A percentile compares a stretch with the other conserved stretches of the same genome.
These are phyloP conservation scores for Trichechus manatus DNA, from an alignment of 2,113 vertebrate species.

Conservation along the genomic window DNA sequence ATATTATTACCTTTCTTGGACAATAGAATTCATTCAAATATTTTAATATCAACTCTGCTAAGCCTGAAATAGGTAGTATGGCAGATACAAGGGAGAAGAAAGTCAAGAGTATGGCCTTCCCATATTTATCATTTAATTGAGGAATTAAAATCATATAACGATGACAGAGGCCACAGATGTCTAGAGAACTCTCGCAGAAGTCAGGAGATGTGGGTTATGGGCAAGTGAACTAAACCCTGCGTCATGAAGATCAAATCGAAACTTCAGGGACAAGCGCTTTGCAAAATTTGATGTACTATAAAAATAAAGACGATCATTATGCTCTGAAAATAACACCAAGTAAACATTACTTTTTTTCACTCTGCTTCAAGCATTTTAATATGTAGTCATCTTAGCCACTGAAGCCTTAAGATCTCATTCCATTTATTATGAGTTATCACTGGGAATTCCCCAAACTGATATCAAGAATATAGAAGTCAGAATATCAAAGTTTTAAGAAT, in stretches of 20 bases:
- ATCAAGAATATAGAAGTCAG: constrained; percentile 44
- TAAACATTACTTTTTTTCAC: constrained; percentile 13
- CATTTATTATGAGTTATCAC: background rate
- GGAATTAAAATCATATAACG: background rate
- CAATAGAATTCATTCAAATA: constrained; percentile 51
- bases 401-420: background rate
- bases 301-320: background rate
- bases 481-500: constrained; percentile 43
- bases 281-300: background rate
- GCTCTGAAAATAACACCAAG: background rate
- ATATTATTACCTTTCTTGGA: background rate
- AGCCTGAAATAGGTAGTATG: background rate
- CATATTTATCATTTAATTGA: background rate
- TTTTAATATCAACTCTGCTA: background rate
- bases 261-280: background rate
- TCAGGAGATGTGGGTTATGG: background rate
- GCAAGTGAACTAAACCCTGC: background rate
- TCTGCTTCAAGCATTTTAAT: constrained; percentile 31
- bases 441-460: background rate
- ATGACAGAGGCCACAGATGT: background rate
- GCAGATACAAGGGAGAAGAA: background rate
- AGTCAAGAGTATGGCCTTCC: background rate
- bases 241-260: background rate
- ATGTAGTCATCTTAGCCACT: background rate
- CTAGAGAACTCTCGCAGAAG: background rate